Conservation (phyloP, 2,113 vertebrate genomes). For the Platichthys stellatus region DNA sequence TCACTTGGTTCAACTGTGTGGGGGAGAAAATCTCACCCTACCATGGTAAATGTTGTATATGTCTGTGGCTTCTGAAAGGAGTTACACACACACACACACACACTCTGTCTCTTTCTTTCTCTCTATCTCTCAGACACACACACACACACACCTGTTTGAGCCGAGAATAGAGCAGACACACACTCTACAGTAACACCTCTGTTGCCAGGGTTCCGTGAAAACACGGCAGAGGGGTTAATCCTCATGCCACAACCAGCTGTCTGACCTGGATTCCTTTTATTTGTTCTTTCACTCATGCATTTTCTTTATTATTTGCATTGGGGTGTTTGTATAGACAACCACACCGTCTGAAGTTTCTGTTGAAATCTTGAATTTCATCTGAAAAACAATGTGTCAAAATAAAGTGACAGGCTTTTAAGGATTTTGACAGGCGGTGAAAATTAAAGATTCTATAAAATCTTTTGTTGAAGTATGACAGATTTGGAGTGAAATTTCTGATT, state of each 20-base stretch:
- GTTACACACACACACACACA: neutral
- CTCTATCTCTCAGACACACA: conserved; percentile 4
- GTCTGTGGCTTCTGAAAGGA: neutral
- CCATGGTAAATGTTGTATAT: neutral
- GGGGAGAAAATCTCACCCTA: too few species aligned
- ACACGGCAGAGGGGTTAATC: conserved; percentile 26
- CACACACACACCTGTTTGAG: conserved; percentile 21
- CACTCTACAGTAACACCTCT: neutral
- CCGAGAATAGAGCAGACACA: conserved; percentile 36
- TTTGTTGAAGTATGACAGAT: too few species aligned
- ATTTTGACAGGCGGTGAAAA: too few species aligned
- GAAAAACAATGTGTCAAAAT: too few species aligned
- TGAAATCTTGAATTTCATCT: too few species aligned
- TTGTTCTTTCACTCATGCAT: neutral
- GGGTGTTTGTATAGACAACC: neutral
- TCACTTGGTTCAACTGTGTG: too few species aligned
- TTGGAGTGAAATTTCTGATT: neutral
- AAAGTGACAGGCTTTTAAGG: too few species aligned
- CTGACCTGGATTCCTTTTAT: neutral
- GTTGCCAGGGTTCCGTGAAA: conserved; percentile 28
- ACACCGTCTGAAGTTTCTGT: neutral
- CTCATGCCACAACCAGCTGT: conserved; percentile 1
- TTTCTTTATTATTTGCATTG: neutral
- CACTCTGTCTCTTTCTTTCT: neutral
- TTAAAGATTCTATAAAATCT: too few species aligned